phyloP scores from a whole-genome alignment of 2,888 invertebrate genomes.

The Noctua pronuba region DNA sequence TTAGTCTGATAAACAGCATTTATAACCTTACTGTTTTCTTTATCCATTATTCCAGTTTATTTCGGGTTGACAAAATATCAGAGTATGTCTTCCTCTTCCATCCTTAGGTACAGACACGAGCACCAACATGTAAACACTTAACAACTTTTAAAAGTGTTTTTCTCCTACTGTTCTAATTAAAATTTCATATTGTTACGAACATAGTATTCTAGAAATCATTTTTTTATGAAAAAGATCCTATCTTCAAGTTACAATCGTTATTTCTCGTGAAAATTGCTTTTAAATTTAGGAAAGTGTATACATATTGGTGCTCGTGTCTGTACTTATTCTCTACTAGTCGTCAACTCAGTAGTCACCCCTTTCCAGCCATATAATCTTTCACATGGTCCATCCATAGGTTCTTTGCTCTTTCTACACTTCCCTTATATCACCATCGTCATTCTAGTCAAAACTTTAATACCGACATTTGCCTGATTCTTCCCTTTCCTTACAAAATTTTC shows the following conservation, averaged over 20 bases:
- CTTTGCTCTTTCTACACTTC: not conserved
- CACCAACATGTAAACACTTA: too few species aligned
- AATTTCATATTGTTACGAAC: too few species aligned
- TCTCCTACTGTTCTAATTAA: too few species aligned
- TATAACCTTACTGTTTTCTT: not conserved
- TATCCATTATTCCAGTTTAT: not conserved
- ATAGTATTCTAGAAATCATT: too few species aligned
- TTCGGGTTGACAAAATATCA: not conserved
- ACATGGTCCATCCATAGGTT: not conserved
- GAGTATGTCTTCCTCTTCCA: not conserved
- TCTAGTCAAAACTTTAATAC: not conserved
- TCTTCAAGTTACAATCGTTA: too few species aligned
- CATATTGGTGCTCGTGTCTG: too few species aligned
- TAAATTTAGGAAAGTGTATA: too few species aligned
- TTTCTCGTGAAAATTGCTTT: too few species aligned
- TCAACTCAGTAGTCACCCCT: too few species aligned
- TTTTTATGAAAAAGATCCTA: too few species aligned
- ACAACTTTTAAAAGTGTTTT: too few species aligned
- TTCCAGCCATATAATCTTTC: not conserved
- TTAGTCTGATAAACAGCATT: not conserved
- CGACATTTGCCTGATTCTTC: not conserved
- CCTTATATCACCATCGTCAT: not conserved
- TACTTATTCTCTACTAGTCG: not conserved
- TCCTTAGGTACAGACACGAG: too few species aligned
- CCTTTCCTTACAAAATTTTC: not conserved